phyloP scores from a whole-genome alignment of 2,797 vertebrate species.

The Anas bahamensis region DNA sequence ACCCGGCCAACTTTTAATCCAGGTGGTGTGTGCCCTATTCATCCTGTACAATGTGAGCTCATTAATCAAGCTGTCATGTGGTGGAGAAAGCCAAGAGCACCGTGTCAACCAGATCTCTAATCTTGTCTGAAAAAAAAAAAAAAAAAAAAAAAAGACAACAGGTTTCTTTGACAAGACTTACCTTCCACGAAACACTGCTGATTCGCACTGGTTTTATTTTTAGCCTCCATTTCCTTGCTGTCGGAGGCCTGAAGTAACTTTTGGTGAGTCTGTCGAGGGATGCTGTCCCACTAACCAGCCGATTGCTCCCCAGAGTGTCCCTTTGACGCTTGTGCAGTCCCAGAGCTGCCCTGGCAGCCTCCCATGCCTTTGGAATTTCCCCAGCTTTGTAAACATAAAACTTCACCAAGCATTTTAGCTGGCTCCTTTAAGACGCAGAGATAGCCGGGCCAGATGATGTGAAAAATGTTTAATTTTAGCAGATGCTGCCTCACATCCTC shows the following conservation, averaged over 20 bases:
- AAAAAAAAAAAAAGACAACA: background rate
- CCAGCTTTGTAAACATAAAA: background rate
- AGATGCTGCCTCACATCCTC: slow-evolving; percentile 45
- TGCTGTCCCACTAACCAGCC: background rate
- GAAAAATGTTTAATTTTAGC: slow-evolving; percentile 55
- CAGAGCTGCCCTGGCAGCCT: background rate
- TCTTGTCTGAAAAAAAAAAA: background rate
- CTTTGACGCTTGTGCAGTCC: background rate
- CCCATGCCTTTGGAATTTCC: background rate
- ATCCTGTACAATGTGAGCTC: background rate
- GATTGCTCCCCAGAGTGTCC: background rate
- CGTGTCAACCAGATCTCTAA: background rate
- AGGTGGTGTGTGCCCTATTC: slow-evolving; percentile 10
- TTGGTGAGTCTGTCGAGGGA: background rate
- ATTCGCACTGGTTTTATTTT: background rate
- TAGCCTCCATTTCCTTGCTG: background rate
- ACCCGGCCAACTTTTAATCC: slow-evolving; percentile 14
- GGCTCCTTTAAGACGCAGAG: background rate
- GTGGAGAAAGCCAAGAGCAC: slow-evolving; percentile 34
- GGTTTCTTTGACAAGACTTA: background rate
- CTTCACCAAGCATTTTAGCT: background rate
- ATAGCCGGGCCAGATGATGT: slow-evolving; percentile 25
- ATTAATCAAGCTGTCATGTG: slow-evolving; percentile 35
- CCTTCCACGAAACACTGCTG: slow-evolving; percentile 1
- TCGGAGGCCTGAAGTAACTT: background rate